Conservation (phyloP, 2,888 invertebrate genomes). For the Psylliodes chrysocephalus region DNA sequence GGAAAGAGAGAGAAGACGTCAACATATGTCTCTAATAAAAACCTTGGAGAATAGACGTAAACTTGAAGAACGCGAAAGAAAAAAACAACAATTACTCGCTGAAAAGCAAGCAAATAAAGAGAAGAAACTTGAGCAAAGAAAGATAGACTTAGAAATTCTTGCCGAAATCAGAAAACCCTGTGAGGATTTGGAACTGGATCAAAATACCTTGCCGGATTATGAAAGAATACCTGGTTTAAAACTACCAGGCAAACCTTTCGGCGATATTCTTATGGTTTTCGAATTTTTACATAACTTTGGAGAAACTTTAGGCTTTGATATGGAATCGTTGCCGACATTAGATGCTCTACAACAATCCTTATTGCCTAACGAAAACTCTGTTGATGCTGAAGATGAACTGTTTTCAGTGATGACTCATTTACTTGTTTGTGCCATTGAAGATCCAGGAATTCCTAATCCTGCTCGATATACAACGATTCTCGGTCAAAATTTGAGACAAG, state of each 20-base stretch:
- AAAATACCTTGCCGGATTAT: constrained; percentile 76
- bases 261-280: constrained; percentile 92
- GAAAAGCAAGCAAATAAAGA: constrained; percentile 88
- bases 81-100: constrained; percentile 80
- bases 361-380: constrained; percentile 75
- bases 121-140: constrained; percentile 79
- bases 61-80: constrained; percentile 85
- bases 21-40: constrained; percentile 89
- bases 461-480: constrained; percentile 89
- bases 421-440: constrained; percentile 91
- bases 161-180: constrained; percentile 84
- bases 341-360: constrained; percentile 88
- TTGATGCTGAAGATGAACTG: constrained; percentile 85
- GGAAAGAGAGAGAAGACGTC: constrained; percentile 78
- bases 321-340: constrained; percentile 87
- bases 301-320: constrained; percentile 91
- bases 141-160: constrained; percentile 74
- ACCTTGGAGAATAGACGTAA: constrained; percentile 87
- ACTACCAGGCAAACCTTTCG: constrained; percentile 88
- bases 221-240: constrained; percentile 74
- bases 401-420: constrained; percentile 89
- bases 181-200: constrained; percentile 90
- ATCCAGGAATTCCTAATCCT: constrained; percentile 91
- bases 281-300: constrained; percentile 98
- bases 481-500: constrained; percentile 88